phyloP scores from a whole-genome alignment of 53 echinoderm and acorn worm species.

The Astropecten irregularis region DNA sequence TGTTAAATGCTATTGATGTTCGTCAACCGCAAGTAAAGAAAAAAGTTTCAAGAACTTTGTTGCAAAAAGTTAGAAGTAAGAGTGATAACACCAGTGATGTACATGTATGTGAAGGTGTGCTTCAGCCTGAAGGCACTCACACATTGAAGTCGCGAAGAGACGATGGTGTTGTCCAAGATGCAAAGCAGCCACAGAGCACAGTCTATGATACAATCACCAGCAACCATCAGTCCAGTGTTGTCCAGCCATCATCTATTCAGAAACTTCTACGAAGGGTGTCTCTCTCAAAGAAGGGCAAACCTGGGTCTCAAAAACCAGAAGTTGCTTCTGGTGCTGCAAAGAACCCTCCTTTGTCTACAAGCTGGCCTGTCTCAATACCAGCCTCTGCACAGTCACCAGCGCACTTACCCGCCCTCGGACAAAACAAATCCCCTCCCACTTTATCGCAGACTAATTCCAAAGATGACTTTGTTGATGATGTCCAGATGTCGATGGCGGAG shows the following conservation, averaged over 20 bases:
- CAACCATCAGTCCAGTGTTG: background rate
- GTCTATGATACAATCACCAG: too few species aligned
- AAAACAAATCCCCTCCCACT: background rate
- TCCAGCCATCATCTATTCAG: background rate
- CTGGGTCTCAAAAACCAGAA: background rate
- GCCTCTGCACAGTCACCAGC: background rate
- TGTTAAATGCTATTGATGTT: too few species aligned
- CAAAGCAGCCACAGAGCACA: too few species aligned
- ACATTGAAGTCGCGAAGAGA: too few species aligned
- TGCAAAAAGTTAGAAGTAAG: too few species aligned
- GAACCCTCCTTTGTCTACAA: background rate
- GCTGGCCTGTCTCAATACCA: background rate
- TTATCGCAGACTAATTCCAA: background rate
- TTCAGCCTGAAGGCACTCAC: too few species aligned
- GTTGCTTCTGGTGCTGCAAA: background rate
- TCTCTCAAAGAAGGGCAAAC: background rate
- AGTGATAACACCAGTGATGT: too few species aligned
- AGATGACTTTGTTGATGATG: too few species aligned
- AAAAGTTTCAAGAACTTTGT: too few species aligned
- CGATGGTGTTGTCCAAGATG: too few species aligned
- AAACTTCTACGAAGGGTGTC: constrained; percentile 19
- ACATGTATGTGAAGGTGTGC: too few species aligned
- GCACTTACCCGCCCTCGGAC: background rate
- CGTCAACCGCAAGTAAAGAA: too few species aligned
- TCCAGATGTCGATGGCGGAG: background rate